These are phyloP conservation scores for Toxotes jaculatrix DNA, from an alignment of 2,113 vertebrate genomes.

Conservation along the genomic window DNA sequence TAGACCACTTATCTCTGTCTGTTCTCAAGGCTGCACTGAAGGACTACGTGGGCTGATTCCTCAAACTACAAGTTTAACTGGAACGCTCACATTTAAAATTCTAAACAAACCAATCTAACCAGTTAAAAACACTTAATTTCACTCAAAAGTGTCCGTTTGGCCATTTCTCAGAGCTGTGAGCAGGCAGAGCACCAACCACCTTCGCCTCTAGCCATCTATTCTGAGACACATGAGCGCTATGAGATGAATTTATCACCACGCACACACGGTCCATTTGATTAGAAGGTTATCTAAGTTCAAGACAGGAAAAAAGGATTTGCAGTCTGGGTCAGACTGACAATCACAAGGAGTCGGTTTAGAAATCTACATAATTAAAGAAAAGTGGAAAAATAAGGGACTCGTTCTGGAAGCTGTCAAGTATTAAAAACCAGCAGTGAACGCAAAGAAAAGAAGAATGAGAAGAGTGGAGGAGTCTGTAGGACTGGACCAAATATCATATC, in stretches of 20 bases:
- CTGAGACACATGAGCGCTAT: background rate
- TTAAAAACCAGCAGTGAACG: no score
- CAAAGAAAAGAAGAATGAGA: no score
- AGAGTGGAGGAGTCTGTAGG: background rate
- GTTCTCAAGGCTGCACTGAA: background rate
- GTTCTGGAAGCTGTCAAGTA: no score
- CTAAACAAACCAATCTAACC: background rate
- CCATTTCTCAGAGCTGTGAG: background rate
- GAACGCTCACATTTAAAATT: background rate
- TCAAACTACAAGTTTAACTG: background rate
- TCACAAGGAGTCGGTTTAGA: background rate
- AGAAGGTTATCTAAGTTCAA: background rate
- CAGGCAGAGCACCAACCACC: background rate
- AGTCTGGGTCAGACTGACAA: background rate
- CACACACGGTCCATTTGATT: background rate
- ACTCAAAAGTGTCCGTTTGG: background rate
- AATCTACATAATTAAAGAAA: background rate
- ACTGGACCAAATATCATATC: no score
- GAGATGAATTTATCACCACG: background rate
- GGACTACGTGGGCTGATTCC: background rate
- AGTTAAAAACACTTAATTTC: background rate
- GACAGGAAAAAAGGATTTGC: background rate
- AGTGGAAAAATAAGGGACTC: background rate
- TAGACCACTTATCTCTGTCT: background rate
- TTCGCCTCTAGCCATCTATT: background rate